These are phyloP conservation scores for Abramis brama DNA, from an alignment of 2,113 vertebrate species.

Conservation along the genomic window DNA sequence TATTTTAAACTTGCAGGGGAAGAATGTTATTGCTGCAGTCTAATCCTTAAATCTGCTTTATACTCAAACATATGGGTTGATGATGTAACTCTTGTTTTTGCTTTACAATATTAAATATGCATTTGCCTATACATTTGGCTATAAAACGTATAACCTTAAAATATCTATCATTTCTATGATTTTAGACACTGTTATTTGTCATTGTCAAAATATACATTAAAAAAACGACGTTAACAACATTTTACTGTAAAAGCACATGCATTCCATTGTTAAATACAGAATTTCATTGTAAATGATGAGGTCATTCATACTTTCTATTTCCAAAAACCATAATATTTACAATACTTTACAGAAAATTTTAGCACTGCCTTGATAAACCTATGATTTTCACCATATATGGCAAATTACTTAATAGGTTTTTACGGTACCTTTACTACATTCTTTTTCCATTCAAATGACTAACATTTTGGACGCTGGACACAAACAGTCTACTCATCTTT, in stretches of 20 bases:
- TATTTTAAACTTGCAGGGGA: too few species aligned
- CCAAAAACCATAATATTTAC: neutral
- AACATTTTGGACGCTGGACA: constrained; percentile 18
- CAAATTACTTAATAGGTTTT: neutral
- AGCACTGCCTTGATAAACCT: neutral
- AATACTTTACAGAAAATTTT: neutral
- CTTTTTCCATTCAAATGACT: neutral
- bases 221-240: neutral
- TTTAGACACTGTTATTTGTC: neutral
- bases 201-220: neutral
- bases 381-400: neutral
- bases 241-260: neutral
- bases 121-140: neutral
- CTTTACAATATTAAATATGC: neutral
- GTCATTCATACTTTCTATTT: neutral
- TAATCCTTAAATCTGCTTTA: neutral
- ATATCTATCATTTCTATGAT: neutral
- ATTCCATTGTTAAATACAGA: neutral
- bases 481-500: constrained; percentile 30
- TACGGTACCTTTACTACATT: neutral
- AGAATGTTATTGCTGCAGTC: neutral
- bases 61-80: neutral
- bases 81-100: neutral
- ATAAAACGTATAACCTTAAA: neutral
- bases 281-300: neutral